Conservation (phyloP, 2,797 vertebrate genomes). For the Melanotaenia pygmaea region DNA sequence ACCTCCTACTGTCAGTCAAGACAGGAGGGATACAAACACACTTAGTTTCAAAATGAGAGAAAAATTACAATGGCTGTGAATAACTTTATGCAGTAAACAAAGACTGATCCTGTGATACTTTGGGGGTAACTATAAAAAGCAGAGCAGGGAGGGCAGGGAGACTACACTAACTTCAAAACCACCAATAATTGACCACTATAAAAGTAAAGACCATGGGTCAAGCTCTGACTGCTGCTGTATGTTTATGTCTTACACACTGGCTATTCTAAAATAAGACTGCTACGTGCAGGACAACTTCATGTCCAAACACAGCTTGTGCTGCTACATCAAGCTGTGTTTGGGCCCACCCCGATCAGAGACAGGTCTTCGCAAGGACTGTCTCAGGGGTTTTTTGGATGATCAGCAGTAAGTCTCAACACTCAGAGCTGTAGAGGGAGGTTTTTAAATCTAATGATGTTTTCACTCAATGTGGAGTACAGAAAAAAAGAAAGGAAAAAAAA, state of each 20-base stretch:
- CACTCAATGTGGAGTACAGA: constrained; percentile 69
- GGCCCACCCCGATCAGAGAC: constrained; percentile 43
- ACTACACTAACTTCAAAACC: constrained; percentile 32
- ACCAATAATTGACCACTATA: constrained; percentile 18
- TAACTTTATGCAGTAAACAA: constrained; percentile 69
- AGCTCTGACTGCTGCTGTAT: constrained; percentile 58
- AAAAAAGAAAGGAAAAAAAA: constrained; percentile 43
- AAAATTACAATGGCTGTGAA: constrained; percentile 61
- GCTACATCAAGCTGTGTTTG: constrained; percentile 46
- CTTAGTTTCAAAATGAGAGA: constrained; percentile 30
- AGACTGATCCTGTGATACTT: constrained; percentile 50
- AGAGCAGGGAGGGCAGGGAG: constrained; percentile 24
- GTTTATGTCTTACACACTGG: constrained; percentile 69
- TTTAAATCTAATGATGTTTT: constrained; percentile 69
- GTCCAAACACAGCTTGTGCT: constrained; percentile 58
- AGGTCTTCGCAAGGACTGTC: constrained; percentile 43
- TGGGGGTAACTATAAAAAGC: constrained; percentile 23
- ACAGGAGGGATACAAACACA: constrained; percentile 41
- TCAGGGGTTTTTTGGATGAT: constrained; percentile 55
- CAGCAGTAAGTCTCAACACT: constrained; percentile 38
- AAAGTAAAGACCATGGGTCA: constrained; percentile 54
- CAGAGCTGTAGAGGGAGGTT: constrained; percentile 36
- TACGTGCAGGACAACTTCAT: constrained; percentile 42
- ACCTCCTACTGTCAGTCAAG: constrained; percentile 39
- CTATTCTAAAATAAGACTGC: constrained; percentile 62